Percentiles rank a stretch among this genome's conserved stretches.
Conservation (phyloP, 2,113 vertebrate species). For the Austrofundulus limnaeus region DNA sequence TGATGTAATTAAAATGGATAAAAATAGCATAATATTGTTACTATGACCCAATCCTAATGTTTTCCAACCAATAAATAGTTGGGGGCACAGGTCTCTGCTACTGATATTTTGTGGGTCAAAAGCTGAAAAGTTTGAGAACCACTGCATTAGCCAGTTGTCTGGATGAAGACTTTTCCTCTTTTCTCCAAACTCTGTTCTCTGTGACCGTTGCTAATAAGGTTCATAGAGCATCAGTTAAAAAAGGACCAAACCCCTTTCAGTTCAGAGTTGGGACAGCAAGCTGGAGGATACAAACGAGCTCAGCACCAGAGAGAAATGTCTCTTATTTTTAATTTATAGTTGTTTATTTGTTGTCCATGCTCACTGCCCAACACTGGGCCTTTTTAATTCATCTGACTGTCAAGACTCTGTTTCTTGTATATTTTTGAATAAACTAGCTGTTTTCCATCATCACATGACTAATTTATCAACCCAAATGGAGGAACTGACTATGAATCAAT, state of each 20-base stretch:
- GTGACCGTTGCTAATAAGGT: no score
- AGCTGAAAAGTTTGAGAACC: no score
- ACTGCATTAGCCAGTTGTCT: no score
- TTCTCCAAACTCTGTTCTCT: background rate
- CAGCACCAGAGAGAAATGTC: slow-evolving; percentile 37
- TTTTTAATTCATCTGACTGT: slow-evolving; percentile 34
- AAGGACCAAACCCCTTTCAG: background rate
- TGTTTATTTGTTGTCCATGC: slow-evolving; percentile 36
- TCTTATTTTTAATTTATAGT: slow-evolving; percentile 19
- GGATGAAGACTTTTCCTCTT: no score
- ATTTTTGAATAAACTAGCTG: slow-evolving; percentile 15
- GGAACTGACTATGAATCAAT: slow-evolving; percentile 22
- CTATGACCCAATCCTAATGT: no score
- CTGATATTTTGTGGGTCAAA: no score
- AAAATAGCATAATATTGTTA: no score
- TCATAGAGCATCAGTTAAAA: no score
- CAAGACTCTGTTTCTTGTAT: slow-evolving; percentile 5
- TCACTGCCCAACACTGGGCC: slow-evolving; percentile 29
- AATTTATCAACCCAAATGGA: slow-evolving; percentile 28
- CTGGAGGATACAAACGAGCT: slow-evolving; percentile 49
- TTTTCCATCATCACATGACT: slow-evolving; percentile 30
- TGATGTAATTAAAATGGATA: no score
- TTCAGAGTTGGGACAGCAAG: background rate
- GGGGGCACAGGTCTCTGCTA: no score
- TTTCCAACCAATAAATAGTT: no score